Percentiles rank a stretch among this genome's conserved stretches.
phyloP scores from a whole-genome alignment of 2,888 invertebrate genomes.

The Cyaniris semiargus region DNA sequence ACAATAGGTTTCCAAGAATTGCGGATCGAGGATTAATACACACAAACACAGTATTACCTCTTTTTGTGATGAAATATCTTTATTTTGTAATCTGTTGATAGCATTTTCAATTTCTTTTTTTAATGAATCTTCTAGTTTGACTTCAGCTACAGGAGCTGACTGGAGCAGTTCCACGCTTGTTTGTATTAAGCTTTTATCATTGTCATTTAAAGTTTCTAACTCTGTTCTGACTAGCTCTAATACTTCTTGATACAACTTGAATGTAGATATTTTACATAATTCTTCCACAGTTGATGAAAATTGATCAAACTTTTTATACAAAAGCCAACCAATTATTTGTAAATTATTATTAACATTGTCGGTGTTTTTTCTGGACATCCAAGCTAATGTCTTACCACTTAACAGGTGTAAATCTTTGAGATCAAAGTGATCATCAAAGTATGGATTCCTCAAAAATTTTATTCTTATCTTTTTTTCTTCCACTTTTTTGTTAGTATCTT shows the following conservation, averaged over 20 bases:
- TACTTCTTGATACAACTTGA: constrained; percentile 60
- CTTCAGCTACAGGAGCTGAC: constrained; percentile 47
- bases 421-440: constrained; percentile 95
- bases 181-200: constrained; percentile 49
- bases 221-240: constrained; percentile 55
- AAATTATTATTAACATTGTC: constrained; percentile 79
- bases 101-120: constrained; percentile 76
- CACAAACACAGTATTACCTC: constrained; percentile 54
- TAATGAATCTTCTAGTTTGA: constrained; percentile 68
- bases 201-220: constrained; percentile 45
- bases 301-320: constrained; percentile 84
- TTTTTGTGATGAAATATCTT: constrained; percentile 81
- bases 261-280: constrained; percentile 49
- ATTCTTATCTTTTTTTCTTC: constrained; percentile 88
- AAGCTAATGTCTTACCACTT: constrained; percentile 90
- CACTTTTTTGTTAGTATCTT: constrained; percentile 57
- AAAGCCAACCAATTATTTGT: constrained; percentile 83
- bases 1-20: no score
- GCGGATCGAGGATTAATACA: no score
- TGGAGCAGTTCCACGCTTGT: constrained; percentile 52
- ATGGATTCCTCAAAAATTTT: constrained; percentile 88
- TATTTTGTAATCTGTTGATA: constrained; percentile 76
- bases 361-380: constrained; percentile 76
- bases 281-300: constrained; percentile 51
- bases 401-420: constrained; percentile 85